Evolutionary conservation across 2,888 invertebrate genomes (phyloP).

Genomic region (Ectobius pallidus): DNA sequence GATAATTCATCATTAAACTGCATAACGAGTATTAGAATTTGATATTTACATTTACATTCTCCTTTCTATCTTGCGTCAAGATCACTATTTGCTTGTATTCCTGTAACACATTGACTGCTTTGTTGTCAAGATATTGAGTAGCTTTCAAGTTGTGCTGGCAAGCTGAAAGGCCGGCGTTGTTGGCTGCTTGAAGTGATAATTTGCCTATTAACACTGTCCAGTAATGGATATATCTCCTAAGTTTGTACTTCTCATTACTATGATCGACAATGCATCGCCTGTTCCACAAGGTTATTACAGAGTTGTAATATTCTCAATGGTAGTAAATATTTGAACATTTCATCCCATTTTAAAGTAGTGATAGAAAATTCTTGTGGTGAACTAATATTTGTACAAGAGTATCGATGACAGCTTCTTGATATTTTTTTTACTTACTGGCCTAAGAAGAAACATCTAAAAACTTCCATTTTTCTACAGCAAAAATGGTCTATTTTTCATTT

Average conservation of each 20-base stretch:
- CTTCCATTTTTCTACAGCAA: too few species aligned
- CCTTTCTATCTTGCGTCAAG: too few species aligned
- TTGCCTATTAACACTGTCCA: constrained; percentile 33
- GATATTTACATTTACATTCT: too few species aligned
- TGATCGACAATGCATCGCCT: neutral
- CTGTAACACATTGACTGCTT: neutral
- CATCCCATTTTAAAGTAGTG: constrained; percentile 10
- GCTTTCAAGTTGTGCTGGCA: neutral
- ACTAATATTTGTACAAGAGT: neutral
- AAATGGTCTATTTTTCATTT: too few species aligned
- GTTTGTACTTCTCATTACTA: too few species aligned
- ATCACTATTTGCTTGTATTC: too few species aligned
- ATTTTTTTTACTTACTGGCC: too few species aligned
- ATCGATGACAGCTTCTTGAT: neutral
- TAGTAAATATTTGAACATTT: constrained; percentile 35
- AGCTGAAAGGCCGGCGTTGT: neutral
- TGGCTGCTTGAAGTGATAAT: constrained; percentile 37
- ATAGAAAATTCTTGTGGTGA: neutral
- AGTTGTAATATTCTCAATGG: constrained; percentile 31
- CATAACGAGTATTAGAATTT: too few species aligned
- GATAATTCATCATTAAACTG: too few species aligned
- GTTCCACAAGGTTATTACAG: constrained; percentile 23
- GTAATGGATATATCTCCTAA: constrained; percentile 13
- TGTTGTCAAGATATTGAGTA: neutral
- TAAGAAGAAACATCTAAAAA: too few species aligned